Evolutionary conservation across 2,888 invertebrate genomes (phyloP), one percentile per base, ranked within the genome.

Genomic region (Carcina quercana): DNA sequence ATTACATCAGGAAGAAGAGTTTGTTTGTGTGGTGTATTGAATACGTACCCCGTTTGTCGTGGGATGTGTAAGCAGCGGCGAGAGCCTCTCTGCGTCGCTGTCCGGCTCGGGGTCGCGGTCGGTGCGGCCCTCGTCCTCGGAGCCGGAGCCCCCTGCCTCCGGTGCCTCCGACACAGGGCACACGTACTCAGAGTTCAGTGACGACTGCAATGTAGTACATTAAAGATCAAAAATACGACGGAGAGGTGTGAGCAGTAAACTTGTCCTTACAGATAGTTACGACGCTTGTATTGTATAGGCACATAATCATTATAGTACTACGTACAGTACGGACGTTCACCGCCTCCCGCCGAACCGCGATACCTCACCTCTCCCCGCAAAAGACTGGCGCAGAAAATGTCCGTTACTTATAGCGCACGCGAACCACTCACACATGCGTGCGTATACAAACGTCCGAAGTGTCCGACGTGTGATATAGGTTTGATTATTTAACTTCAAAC

Each of bases 51-150:
- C 71, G 28, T 68, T 73, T 15, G 61, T 44, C 21, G 57, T 52
- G 28, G 86, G 84, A 13, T 66, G 72, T 1, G 78, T 66, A 28
- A 94, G 79, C 17, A 94, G 71, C 11, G 94, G 94, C 11, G 94
- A 94, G 32, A 93, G 70, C 48, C 94, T 89, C 71, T 94, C 94
- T 28, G 91, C 90, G 66, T 94, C 94, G 59, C 94, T 94, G 59
- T 94, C 93, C 45, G 91, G 91, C 54, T 91, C 93, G 25, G 85
- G 75, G 20, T 80, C 86, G 55, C 38, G 45, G 34, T 47, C 57
- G 14, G 47, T 48, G 2, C 2, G 28, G 25, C 53, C 25, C 34
- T 57, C 65, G 39, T 56, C 60, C 19, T 56, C 59, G 0, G 65
- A 62, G 17, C 48, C 49, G 7, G 58, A 55, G n/a, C n/a, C n/a